Evolutionary conservation across 30 jellyfish, hydroid and myxozoan genomes (phyloP).

Genomic region (Catostylus mosaicus): DNA sequence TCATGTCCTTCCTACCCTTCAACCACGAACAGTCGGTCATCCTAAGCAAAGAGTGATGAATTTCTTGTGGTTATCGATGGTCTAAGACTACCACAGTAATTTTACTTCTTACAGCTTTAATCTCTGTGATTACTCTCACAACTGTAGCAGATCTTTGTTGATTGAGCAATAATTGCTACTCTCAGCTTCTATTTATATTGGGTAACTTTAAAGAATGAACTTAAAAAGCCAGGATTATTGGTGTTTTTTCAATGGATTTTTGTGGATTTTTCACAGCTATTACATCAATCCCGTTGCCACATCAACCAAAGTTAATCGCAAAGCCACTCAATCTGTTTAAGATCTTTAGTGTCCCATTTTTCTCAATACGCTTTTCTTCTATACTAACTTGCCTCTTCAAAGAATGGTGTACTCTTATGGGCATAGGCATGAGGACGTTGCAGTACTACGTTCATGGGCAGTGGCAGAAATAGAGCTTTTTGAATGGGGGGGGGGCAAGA

Average conservation of each 20-base stretch:
- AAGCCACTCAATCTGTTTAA: background rate
- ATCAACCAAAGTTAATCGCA: background rate
- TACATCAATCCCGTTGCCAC: background rate
- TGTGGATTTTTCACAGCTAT: constrained; percentile 7
- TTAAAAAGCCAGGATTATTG: constrained; percentile 27
- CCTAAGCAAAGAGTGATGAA: constrained; percentile 20
- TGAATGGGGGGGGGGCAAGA: too few relatives aligned
- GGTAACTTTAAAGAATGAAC: background rate
- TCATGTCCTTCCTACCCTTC: constrained; percentile 66
- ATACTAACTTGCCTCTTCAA: too few relatives aligned
- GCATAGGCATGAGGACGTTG: too few relatives aligned
- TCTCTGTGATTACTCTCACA: constrained; percentile 31
- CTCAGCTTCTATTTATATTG: constrained; percentile 2
- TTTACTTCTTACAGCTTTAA: constrained; percentile 3
- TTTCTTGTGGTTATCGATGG: constrained; percentile 36
- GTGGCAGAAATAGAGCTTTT: too few relatives aligned
- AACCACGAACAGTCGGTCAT: constrained; percentile 30
- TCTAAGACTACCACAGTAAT: background rate
- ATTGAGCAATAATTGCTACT: constrained; percentile 47
- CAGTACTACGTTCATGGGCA: too few relatives aligned
- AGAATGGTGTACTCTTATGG: too few relatives aligned
- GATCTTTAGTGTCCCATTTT: background rate
- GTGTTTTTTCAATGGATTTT: constrained; percentile 14
- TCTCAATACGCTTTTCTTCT: too few relatives aligned
- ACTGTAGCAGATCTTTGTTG: constrained; percentile 23